phyloP scores from a whole-genome alignment of 2,888 invertebrate genomes.

The Endotricha flammealis region DNA sequence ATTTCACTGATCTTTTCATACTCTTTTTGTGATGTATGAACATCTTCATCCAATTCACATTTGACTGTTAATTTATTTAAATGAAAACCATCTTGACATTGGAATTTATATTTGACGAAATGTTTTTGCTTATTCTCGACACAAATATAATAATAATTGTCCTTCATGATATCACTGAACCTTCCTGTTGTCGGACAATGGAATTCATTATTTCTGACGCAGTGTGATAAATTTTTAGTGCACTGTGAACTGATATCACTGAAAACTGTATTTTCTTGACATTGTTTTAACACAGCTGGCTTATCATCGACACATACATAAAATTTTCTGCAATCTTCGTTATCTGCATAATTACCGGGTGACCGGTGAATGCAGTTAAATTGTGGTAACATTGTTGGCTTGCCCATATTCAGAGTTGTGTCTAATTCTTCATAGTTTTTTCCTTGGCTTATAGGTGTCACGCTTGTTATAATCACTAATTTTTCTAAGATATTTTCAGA shows the following conservation, averaged over 20 bases:
- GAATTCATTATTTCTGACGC: conserved; percentile 64
- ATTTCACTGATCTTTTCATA: conserved; percentile 26
- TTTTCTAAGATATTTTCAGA: background rate
- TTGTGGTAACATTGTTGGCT: background rate
- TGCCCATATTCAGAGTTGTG: background rate
- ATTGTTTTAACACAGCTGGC: conserved; percentile 42
- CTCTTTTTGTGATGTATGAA: conserved; percentile 14
- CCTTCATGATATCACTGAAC: conserved; percentile 50
- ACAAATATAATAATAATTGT: conserved; percentile 66
- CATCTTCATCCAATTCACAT: conserved; percentile 35
- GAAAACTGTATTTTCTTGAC: conserved; percentile 61
- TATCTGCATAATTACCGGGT: conserved; percentile 65
- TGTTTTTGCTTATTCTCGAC: conserved; percentile 32
- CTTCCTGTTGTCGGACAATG: conserved; percentile 59
- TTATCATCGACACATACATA: conserved; percentile 63
- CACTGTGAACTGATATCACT: conserved; percentile 65
- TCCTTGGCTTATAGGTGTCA: background rate
- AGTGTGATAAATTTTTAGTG: conserved; percentile 64
- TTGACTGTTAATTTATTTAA: conserved; percentile 45
- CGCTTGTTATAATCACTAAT: background rate
- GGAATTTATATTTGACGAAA: conserved; percentile 54
- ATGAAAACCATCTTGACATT: conserved; percentile 50
- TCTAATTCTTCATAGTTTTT: background rate
- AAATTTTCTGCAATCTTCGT: conserved; percentile 69
- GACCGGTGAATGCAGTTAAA: conserved; percentile 36